phyloP scores from a whole-genome alignment of 2,888 invertebrate species.

The Drosophila borealis region DNA sequence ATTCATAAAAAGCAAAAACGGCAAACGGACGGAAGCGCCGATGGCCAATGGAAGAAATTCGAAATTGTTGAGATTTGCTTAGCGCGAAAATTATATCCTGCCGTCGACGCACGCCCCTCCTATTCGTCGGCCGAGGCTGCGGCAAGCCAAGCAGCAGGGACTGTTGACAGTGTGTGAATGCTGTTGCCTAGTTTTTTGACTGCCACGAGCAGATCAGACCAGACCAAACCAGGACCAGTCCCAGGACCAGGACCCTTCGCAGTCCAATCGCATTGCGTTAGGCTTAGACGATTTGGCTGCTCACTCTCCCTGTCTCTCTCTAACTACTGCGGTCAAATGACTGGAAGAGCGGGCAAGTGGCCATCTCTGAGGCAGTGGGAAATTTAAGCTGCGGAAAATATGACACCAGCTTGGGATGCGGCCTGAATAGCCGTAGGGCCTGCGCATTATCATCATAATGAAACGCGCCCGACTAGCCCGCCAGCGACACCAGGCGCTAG shows the following conservation, averaged over 20 bases:
- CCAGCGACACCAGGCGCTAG: not conserved
- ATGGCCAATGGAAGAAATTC: conserved; percentile 57
- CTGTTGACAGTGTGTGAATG: conserved; percentile 15
- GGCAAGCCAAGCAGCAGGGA: not conserved
- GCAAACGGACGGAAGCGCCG: conserved; percentile 69
- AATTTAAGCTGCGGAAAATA: conserved; percentile 82
- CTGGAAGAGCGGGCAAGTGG: conserved; percentile 42
- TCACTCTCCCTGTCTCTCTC: not conserved
- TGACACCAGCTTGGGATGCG: conserved; percentile 75
- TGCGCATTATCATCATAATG: conserved; percentile 77
- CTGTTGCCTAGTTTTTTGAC: conserved; percentile 19
- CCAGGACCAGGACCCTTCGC: conserved; percentile 6
- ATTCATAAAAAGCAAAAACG: conserved; percentile 55
- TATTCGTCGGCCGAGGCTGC: not conserved
- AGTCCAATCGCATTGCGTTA: conserved; percentile 68
- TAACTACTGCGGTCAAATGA: conserved; percentile 19
- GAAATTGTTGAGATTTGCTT: conserved; percentile 73
- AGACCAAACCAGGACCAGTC: not conserved
- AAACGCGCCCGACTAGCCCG: conserved; percentile 53
- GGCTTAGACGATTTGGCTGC: conserved; percentile 47
- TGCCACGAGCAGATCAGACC: conserved; percentile 4
- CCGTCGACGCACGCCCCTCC: not conserved
- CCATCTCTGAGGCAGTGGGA: conserved; percentile 47
- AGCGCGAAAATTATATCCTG: conserved; percentile 76
- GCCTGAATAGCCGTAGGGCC: conserved; percentile 64